Evolutionary conservation across 2,888 invertebrate genomes (phyloP).

Genomic region (Cantharis nigra): DNA sequence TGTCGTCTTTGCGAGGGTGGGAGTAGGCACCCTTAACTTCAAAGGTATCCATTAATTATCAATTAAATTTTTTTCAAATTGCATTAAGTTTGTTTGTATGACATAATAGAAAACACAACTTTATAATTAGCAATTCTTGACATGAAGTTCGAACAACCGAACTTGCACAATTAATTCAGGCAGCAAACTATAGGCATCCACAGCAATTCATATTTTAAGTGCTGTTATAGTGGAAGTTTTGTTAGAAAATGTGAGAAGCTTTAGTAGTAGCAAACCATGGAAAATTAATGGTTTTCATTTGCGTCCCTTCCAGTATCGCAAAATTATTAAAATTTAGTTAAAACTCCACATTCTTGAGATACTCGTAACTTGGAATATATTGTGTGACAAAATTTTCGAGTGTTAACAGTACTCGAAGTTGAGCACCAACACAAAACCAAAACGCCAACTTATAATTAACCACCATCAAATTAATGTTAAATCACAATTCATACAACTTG

Average conservation of each 20-base stretch:
- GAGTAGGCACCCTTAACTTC: neutral
- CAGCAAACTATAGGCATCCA: slow-evolving; percentile 7
- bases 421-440: neutral
- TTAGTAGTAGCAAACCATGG: slow-evolving; percentile 7
- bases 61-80: neutral
- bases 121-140: slow-evolving; percentile 17
- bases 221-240: slow-evolving; percentile 15
- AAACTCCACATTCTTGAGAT: slow-evolving; percentile 3
- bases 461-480: neutral
- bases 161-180: slow-evolving; percentile 20
- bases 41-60: neutral
- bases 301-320: neutral
- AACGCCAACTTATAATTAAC: neutral
- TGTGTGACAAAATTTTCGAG: neutral
- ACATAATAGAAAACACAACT: slow-evolving; percentile 8
- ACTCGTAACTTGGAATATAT: neutral
- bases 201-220: slow-evolving; percentile 17
- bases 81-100: slow-evolving; percentile 1
- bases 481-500: neutral
- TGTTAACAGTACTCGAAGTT: neutral
- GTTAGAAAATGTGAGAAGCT: slow-evolving; percentile 10
- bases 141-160: slow-evolving; percentile 11
- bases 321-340: slow-evolving; percentile 8
- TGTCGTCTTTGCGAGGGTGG: too few species aligned
- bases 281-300: slow-evolving; percentile 14